These are phyloP conservation scores for Gorsachius goisagi DNA, from an alignment of 2,113 vertebrate genomes.

Conservation along the genomic window DNA sequence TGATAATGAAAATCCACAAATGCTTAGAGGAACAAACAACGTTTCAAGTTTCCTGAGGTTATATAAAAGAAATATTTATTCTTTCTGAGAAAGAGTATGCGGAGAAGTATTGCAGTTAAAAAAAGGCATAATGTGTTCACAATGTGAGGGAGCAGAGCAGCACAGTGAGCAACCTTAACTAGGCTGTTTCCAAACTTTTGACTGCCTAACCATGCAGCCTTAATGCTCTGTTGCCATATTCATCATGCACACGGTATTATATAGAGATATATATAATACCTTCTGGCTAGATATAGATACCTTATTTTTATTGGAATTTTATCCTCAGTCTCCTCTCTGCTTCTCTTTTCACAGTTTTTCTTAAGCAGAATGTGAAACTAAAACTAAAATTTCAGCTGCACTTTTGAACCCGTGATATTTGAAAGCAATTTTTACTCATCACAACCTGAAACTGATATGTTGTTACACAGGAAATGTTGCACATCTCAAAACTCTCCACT, in stretches of 20 bases:
- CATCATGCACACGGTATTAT: slow-evolving; percentile 21
- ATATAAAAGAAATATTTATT: slow-evolving; percentile 32
- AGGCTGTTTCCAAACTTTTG: slow-evolving; percentile 52
- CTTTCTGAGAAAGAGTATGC: neutral
- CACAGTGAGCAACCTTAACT: neutral
- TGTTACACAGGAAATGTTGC: slow-evolving; percentile 29
- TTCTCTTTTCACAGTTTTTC: slow-evolving; percentile 40
- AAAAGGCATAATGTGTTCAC: neutral
- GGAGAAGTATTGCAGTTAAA: neutral
- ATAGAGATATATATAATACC: slow-evolving; percentile 7
- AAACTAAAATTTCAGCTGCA: slow-evolving; percentile 50
- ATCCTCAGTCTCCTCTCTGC: slow-evolving; percentile 4
- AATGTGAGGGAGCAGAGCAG: slow-evolving; percentile 7
- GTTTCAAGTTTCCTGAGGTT: slow-evolving; percentile 21
- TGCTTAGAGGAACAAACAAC: neutral
- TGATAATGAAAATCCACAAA: slow-evolving; percentile 31
- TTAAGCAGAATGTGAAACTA: slow-evolving; percentile 46
- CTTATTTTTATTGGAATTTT: slow-evolving; percentile 30
- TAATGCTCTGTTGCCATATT: slow-evolving; percentile 27
- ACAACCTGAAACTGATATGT: slow-evolving; percentile 30
- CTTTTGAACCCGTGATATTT: slow-evolving; percentile 34
- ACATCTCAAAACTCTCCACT: slow-evolving; percentile 1
- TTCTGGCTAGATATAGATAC: slow-evolving; percentile 3
- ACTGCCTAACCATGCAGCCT: slow-evolving; percentile 35
- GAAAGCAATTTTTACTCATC: slow-evolving; percentile 50